Base-by-base conservation (phyloP, 2,888 invertebrate genomes). In the Rhogogaster chlorosoma region DNA sequence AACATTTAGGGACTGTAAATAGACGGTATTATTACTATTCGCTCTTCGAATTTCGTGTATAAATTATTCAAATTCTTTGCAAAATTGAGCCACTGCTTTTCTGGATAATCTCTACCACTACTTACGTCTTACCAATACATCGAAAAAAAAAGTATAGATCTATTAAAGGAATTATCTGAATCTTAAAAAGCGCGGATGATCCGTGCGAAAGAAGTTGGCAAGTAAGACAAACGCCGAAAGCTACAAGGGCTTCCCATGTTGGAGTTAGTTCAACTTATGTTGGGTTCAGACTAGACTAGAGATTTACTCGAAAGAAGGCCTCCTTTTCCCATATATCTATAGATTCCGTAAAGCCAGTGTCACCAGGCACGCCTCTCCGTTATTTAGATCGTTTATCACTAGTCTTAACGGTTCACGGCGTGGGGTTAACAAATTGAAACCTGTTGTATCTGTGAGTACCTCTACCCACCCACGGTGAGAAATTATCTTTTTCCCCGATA, bases 331-430 rank as follows among this genome's bases (percentile, higher is more conserved):
- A 15, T 36, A 80, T 61, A 38, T 78, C 36, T 78, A 57, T 78
- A 78, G 32, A 49, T 61, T 38, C 36, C n/a, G 71, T 78, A 78
- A 78, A 78, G 32, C 57, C 61, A 78, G 45, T 57, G 49, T 78
- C 78, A 57, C 38, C 57, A 36, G 78, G 38, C 12, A 78, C 78
- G 22, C 78, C 78, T 61, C 61, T 61, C 57, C 53, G 78, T 78
- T 78, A 78, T 78, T 78, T 38, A 57, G 78, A 78, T 57, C 78
- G 78, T 78, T 78, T 53, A 78, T 78, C 78, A 78, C 78, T 36
- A 15, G 49, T 49, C 57, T 61, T 57, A 36, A 32, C 78, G 78
- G 36, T 78, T 61, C 61, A 78, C 78, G 36, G 29, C 22, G 4
- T 12, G 18, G 75, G 38, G 75, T 18, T 45, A 77, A 49, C 77